Percentiles rank a stretch among this genome's conserved stretches.
Evolutionary conservation across 2,113 vertebrate genomes (phyloP).

Genomic region (Clinocottus analis): DNA sequence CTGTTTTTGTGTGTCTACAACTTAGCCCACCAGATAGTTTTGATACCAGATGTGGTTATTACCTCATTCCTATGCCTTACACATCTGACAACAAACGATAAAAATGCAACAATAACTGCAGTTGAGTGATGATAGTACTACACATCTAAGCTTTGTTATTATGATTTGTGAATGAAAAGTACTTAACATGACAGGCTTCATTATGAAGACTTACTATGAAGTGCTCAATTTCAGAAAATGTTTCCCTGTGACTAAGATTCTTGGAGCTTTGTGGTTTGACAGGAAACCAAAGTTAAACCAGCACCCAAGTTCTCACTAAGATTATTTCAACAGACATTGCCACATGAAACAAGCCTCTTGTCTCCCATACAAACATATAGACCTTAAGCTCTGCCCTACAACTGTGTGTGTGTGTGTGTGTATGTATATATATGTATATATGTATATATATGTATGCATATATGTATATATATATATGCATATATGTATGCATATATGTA

Average conservation of each 20-base stretch:
- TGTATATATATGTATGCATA: too few species aligned
- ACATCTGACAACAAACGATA: background rate
- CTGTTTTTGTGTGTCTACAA: slow-evolving; percentile 3
- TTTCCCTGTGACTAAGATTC: slow-evolving; percentile 8
- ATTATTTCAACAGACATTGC: slow-evolving; percentile 37
- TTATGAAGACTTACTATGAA: slow-evolving; percentile 35
- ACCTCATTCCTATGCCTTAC: background rate
- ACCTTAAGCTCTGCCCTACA: background rate
- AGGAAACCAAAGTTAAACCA: slow-evolving; percentile 69
- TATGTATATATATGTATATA: too few species aligned
- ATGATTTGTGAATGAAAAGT: slow-evolving; percentile 35
- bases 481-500: too few species aligned
- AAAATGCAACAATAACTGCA: background rate
- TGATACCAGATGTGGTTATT: slow-evolving; percentile 5
- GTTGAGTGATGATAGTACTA: background rate
- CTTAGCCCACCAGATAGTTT: slow-evolving; percentile 3
- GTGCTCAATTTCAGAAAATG: slow-evolving; percentile 29
- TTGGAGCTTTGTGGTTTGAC: slow-evolving; percentile 58
- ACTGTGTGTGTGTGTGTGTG: too few species aligned
- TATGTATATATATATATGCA: too few species aligned
- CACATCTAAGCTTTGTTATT: background rate
- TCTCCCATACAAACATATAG: background rate
- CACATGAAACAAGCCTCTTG: slow-evolving; percentile 54
- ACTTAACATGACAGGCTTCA: background rate
- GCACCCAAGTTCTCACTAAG: slow-evolving; percentile 21